Evolutionary conservation across 2,113 vertebrate species (phyloP).

Genomic region (Australoheros scitulus): DNA sequence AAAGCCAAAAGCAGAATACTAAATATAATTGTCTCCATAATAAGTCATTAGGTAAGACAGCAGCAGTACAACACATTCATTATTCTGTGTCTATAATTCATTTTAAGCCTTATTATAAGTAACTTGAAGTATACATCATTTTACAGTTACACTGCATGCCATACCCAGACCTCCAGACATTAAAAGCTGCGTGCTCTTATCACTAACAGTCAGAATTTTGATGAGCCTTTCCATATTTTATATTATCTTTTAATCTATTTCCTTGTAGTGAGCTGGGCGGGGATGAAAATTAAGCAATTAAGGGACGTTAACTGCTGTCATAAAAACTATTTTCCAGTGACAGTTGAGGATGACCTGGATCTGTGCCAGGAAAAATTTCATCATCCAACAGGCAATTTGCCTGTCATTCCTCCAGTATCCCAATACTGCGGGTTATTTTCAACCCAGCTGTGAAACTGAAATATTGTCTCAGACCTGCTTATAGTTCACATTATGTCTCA

Average conservation of each 20-base stretch:
- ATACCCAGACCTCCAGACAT: not conserved
- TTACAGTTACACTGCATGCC: not conserved
- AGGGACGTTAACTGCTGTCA: constrained; percentile 46
- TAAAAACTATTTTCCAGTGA: constrained; percentile 40
- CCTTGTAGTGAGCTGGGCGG: not conserved
- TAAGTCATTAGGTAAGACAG: not conserved
- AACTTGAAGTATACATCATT: not conserved
- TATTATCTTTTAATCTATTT: constrained; percentile 53
- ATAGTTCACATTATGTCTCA: constrained; percentile 39
- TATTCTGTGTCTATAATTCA: not conserved
- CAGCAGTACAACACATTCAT: not conserved
- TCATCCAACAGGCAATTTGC: constrained; percentile 54
- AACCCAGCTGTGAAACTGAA: constrained; percentile 52
- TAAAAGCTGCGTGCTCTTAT: constrained; percentile 9
- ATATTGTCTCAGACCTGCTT: constrained; percentile 32
- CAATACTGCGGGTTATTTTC: constrained; percentile 23
- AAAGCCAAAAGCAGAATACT: not conserved
- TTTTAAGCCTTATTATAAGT: not conserved
- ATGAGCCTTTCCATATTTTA: constrained; percentile 42
- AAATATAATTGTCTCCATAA: not conserved
- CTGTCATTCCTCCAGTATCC: constrained; percentile 41
- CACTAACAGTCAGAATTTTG: constrained; percentile 16
- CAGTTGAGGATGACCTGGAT: constrained; percentile 48
- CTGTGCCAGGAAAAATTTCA: constrained; percentile 45
- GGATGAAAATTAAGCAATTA: constrained; percentile 61